Base-by-base conservation (phyloP, 2,113 vertebrate species). In the Manacus vitellinus region DNA sequence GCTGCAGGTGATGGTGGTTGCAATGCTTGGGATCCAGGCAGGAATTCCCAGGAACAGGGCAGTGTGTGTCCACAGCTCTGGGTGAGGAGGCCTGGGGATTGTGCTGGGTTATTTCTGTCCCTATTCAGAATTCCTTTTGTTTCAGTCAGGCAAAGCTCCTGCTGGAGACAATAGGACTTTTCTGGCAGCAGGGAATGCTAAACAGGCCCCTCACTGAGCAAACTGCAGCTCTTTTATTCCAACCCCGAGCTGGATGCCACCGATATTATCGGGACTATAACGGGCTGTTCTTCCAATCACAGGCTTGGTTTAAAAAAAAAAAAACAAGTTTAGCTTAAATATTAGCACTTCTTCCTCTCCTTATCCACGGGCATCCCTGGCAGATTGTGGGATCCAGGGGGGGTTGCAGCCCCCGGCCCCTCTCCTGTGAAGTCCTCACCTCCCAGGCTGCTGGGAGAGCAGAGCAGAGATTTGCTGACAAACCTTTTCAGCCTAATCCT, bases 401-500 rank as follows among this genome's bases (percentile, higher is more conserved):
- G 43, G 51, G 68, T 51, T 46, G 59, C 28, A 8, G 9, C 8
- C 8, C 13, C 63, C 63, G 37, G 25, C 49, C 31, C 46, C 43
- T 49, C 51, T 68, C 25, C 75, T 13, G 65, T 72, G 89, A 28
- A 93, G 74, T 61, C 44, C 10, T 13, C 30, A 78, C 90, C 67
- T 68, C 35, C 1, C 74, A 33, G 66, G 92, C 68, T 51, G 41
- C 24, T 58, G 31, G 61, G 89, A 95, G 80, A 78, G 73, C 86
- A 73, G 84, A 5, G 16, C 31, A 62, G 66, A 83, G 85, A 88
- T 92, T 96, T 92, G 82, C 94, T 96, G 93, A 85, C 93, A 92
- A 95, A 96, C 78, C 74, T 76, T 94, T 52, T 95, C 88, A 90
- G 74, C 4, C 90, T 27, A 46, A 96, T 83, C 95, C 88, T 85